These are phyloP conservation scores for Spatulosminthurus flaviceps DNA, from an alignment of 2,888 invertebrate genomes.

Conservation along the genomic window DNA sequence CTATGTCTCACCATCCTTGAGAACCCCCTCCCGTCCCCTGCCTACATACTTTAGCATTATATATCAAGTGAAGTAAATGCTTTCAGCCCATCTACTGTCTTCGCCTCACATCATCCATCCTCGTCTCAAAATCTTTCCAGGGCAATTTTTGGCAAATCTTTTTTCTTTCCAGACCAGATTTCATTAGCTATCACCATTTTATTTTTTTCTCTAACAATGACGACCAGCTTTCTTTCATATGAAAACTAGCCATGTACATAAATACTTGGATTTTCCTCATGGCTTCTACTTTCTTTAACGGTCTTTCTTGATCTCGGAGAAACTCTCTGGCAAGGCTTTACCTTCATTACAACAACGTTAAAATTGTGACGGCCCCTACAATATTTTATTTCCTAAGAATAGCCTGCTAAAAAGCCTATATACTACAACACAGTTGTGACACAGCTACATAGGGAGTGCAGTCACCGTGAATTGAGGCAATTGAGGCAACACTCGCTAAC, in stretches of 20 bases:
- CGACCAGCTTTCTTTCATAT: not conserved
- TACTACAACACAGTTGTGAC: too few species aligned
- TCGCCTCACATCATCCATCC: conserved; percentile 4
- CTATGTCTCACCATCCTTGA: conserved; percentile 25
- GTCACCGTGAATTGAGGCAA: too few species aligned
- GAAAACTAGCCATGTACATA: not conserved
- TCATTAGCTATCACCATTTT: conserved; percentile 11
- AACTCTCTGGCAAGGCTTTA: not conserved
- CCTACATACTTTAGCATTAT: conserved; percentile 41
- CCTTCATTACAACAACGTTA: not conserved
- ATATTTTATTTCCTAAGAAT: too few species aligned
- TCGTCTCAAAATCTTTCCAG: not conserved
- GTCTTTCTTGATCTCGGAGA: not conserved
- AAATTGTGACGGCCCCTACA: not conserved
- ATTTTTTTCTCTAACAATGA: not conserved
- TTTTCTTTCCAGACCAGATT: not conserved
- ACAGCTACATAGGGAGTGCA: too few species aligned
- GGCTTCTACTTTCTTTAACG: not conserved
- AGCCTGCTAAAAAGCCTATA: too few species aligned
- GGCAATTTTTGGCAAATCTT: conserved; percentile 10
- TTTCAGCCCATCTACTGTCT: conserved; percentile 4
- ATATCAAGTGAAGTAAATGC: conserved; percentile 26
- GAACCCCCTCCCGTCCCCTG: not conserved
- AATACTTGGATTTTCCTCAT: not conserved
- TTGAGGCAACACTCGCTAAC: too few species aligned